These are phyloP conservation scores for Caenorhabditis parvicauda DNA, from an alignment of 2,888 invertebrate genomes.

Conservation along the genomic window DNA sequence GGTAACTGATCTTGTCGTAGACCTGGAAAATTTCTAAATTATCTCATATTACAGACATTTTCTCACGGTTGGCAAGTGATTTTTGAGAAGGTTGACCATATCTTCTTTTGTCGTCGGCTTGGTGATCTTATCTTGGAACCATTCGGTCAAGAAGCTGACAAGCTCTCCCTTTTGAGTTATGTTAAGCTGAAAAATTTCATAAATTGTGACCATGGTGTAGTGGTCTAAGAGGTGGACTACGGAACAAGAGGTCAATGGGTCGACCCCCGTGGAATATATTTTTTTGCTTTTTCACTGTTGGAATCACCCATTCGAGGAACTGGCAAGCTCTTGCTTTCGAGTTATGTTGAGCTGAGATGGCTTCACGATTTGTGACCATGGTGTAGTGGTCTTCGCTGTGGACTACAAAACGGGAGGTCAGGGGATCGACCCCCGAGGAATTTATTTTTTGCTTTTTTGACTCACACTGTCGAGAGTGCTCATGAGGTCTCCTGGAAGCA, in stretches of 20 bases:
- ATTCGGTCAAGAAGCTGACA: slow-evolving; percentile 26
- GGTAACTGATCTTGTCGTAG: slow-evolving; percentile 20
- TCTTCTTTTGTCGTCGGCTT: slow-evolving; percentile 25
- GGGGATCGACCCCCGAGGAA: too few species aligned
- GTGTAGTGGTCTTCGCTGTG: too few species aligned
- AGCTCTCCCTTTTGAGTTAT: slow-evolving; percentile 33
- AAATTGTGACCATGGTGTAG: neutral
- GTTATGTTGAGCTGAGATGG: too few species aligned
- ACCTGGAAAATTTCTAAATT: slow-evolving; percentile 8
- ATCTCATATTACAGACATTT: neutral
- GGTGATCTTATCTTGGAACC: slow-evolving; percentile 32
- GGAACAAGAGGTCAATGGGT: neutral
- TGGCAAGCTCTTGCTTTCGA: too few species aligned
- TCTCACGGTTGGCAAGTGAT: slow-evolving; percentile 27
- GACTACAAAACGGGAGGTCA: too few species aligned
- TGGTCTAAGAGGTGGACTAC: too few species aligned
- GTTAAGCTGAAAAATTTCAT: slow-evolving; percentile 18
- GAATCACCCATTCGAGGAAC: too few species aligned
- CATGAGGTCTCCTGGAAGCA: slow-evolving; percentile 8
- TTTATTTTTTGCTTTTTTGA: too few species aligned
- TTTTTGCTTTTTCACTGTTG: too few species aligned
- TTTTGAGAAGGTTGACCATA: slow-evolving; percentile 24
- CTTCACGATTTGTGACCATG: too few species aligned
- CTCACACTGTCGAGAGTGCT: slow-evolving; percentile 8
- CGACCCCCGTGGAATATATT: too few species aligned